These are phyloP conservation scores for Dynastes maya DNA, from an alignment of 2,888 invertebrate species.

Conservation along the genomic window DNA sequence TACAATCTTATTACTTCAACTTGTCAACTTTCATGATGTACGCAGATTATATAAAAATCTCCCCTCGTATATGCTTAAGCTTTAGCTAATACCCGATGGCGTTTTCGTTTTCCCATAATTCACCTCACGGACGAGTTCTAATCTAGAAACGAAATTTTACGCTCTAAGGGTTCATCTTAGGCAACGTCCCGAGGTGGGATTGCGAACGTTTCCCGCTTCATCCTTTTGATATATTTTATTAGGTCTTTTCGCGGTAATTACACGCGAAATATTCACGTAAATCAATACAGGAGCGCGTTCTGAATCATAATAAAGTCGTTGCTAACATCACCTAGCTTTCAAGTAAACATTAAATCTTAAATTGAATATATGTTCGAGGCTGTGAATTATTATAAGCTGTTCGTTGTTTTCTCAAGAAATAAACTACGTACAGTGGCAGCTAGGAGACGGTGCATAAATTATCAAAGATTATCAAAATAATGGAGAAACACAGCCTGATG, in stretches of 20 bases:
- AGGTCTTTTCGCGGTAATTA: conserved; percentile 21
- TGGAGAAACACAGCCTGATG: too few species aligned
- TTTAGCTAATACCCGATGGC: not conserved
- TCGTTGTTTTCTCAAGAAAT: too few species aligned
- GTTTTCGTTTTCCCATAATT: conserved; percentile 38
- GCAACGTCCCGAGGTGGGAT: not conserved
- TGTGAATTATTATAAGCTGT: too few species aligned
- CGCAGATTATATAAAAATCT: too few species aligned
- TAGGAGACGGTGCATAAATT: too few species aligned
- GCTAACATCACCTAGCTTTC: too few species aligned
- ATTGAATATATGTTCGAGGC: too few species aligned
- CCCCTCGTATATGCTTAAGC: not conserved
- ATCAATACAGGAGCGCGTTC: not conserved
- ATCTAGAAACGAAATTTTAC: conserved; percentile 37
- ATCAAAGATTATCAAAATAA: too few species aligned
- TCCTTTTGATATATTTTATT: conserved; percentile 16
- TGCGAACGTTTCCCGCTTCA: not conserved
- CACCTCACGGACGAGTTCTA: conserved; percentile 5
- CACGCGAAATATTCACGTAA: conserved; percentile 11
- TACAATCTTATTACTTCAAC: too few species aligned
- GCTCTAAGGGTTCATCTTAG: not conserved
- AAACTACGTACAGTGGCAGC: too few species aligned
- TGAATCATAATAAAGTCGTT: not conserved
- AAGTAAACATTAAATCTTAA: too few species aligned
- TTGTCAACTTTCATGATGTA: too few species aligned